Percentiles rank a stretch among this genome's conserved stretches.
phyloP scores from a whole-genome alignment of 2,797 vertebrate genomes.

The Tinamus major region DNA sequence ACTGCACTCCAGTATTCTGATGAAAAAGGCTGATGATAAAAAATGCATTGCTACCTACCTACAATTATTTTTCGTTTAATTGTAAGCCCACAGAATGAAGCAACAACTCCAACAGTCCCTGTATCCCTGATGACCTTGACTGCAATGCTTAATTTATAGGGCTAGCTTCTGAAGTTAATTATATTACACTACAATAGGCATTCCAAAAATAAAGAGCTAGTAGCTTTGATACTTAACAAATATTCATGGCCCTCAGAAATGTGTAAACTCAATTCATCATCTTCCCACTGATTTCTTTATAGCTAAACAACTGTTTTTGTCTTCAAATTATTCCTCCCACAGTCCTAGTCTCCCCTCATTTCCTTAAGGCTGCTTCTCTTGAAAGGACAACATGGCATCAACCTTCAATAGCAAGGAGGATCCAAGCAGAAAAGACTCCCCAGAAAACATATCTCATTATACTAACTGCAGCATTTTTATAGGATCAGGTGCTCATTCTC shows the following conservation, averaged over 20 bases:
- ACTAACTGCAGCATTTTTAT: neutral
- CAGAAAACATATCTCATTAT: neutral
- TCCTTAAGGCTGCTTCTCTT: conserved; percentile 16
- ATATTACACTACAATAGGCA: conserved; percentile 31
- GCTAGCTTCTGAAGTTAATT: conserved; percentile 50
- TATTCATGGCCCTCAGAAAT: conserved; percentile 44
- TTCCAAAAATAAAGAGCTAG: conserved; percentile 60
- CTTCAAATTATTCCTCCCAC: conserved; percentile 40
- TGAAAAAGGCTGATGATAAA: conserved; percentile 47
- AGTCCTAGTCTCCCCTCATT: neutral
- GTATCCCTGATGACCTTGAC: conserved; percentile 52
- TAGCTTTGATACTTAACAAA: conserved; percentile 48
- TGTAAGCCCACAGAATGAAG: conserved; percentile 27
- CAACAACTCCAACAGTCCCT: neutral
- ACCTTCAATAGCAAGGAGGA: neutral
- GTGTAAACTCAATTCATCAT: conserved; percentile 47
- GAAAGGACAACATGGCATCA: neutral
- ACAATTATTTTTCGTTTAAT: conserved; percentile 40
- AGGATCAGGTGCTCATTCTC: neutral
- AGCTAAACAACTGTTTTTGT: conserved; percentile 54
- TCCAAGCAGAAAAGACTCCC: neutral
- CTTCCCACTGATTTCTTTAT: conserved; percentile 49
- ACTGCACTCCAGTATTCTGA: neutral
- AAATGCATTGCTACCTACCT: neutral
- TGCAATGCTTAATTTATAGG: conserved; percentile 41